Evolutionary conservation across 2,113 vertebrate species (phyloP).

Genomic region (Semicossyphus pulcher): DNA sequence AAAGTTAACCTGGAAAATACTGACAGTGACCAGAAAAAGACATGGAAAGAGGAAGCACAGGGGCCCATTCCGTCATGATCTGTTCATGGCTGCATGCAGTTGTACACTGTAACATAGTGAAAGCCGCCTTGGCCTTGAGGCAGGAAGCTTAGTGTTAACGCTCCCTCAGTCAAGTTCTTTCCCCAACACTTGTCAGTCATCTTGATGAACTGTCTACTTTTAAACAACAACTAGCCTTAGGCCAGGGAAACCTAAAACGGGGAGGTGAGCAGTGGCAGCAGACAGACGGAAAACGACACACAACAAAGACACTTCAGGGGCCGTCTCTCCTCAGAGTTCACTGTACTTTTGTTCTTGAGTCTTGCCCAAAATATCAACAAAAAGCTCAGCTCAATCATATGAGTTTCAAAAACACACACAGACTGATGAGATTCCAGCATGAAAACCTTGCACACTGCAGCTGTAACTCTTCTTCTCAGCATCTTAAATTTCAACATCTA

Average conservation of each 20-base stretch:
- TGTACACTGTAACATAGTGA: background rate
- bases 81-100: background rate
- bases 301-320: too few species aligned
- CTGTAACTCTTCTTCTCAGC: slow-evolving; percentile 30
- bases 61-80: background rate
- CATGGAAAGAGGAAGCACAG: background rate
- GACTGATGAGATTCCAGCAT: background rate
- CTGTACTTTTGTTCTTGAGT: background rate
- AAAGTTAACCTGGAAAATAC: background rate
- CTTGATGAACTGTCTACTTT: slow-evolving; percentile 12
- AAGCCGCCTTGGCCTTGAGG: slow-evolving; percentile 3
- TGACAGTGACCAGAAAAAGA: background rate
- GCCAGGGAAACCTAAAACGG: slow-evolving; percentile 8
- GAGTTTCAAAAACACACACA: background rate
- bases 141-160: slow-evolving; percentile 6
- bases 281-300: background rate
- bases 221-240: slow-evolving; percentile 22
- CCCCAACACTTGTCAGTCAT: slow-evolving; percentile 15
- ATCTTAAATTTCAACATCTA: slow-evolving; percentile 40
- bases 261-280: background rate
- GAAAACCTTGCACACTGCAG: background rate
- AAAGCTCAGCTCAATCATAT: background rate
- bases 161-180: slow-evolving; percentile 30
- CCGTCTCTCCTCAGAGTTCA: too few species aligned
- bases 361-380: background rate